These are phyloP conservation scores for Drosophila tani DNA, from an alignment of 1,140 invertebrate species.

Conservation along the genomic window DNA sequence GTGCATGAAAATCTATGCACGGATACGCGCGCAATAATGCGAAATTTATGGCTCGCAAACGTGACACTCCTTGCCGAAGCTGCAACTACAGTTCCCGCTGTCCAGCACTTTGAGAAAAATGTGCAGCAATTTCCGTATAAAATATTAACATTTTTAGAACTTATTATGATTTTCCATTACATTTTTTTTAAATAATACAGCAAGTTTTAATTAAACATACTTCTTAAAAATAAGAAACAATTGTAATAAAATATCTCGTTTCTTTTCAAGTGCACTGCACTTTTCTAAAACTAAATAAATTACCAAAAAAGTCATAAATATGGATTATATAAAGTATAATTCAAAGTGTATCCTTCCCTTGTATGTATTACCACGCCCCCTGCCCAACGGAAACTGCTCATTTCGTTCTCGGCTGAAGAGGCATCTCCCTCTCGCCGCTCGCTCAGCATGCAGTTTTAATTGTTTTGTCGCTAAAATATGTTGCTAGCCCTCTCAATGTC, in stretches of 20 bases:
- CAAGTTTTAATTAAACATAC: not conserved
- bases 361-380: not conserved
- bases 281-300: no score
- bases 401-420: conserved; percentile 47
- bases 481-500: conserved; percentile 26
- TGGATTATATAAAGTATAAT: not conserved
- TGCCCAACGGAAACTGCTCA: conserved; percentile 60
- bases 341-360: conserved; percentile 1
- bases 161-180: not conserved
- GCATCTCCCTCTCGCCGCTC: conserved; percentile 34
- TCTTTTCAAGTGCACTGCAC: not conserved
- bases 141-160: not conserved
- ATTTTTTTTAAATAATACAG: not conserved
- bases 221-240: not conserved
- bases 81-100: conserved; percentile 17
- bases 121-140: no score
- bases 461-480: conserved; percentile 73
- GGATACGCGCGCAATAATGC: conserved; percentile 75
- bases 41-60: conserved; percentile 76
- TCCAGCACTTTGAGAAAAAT: not conserved
- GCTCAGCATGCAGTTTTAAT: conserved; percentile 76
- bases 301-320: not conserved
- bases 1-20: conserved; percentile 78
- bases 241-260: no score
- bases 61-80: conserved; percentile 58